phyloP scores from a whole-genome alignment of 1,140 invertebrate genomes.

The Lepidotrigona ventralis region DNA sequence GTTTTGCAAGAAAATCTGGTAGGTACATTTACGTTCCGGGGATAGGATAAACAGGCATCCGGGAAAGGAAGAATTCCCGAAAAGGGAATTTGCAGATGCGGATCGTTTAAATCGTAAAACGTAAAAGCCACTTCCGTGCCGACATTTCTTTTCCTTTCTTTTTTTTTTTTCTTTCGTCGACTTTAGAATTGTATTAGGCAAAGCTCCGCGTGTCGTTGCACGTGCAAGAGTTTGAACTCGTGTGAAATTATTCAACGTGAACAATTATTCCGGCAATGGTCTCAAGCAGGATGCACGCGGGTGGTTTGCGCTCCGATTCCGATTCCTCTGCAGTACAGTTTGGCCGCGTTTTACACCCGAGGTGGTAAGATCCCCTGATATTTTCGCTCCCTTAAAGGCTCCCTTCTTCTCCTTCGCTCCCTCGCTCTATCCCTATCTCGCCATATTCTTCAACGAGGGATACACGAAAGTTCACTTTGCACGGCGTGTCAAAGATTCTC shows the following conservation, averaged over 20 bases:
- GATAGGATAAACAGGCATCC: too few relatives aligned
- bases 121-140: too few relatives aligned
- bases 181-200: conserved; percentile 1
- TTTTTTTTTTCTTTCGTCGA: neutral
- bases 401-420: conserved; percentile 28
- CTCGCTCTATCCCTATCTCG: conserved; percentile 55
- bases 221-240: conserved; percentile 54
- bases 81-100: too few relatives aligned
- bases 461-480: conserved; percentile 77
- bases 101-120: too few relatives aligned
- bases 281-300: conserved; percentile 66
- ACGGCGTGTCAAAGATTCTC: conserved; percentile 71
- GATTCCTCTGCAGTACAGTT: conserved; percentile 24
- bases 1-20: too few relatives aligned
- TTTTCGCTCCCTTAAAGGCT: conserved; percentile 56
- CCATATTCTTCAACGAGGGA: conserved; percentile 43
- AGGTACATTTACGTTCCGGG: too few relatives aligned
- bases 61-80: too few relatives aligned
- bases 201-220: conserved; percentile 34
- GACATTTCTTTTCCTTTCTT: too few relatives aligned
- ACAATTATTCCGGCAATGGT: conserved; percentile 38
- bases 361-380: conserved; percentile 28
- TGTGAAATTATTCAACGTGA: conserved; percentile 62
- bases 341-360: conserved; percentile 45
- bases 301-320: conserved; percentile 49